Evolutionary conservation across 2,797 vertebrate genomes (phyloP).

Genomic region (Dendrocincla tyrannina): DNA sequence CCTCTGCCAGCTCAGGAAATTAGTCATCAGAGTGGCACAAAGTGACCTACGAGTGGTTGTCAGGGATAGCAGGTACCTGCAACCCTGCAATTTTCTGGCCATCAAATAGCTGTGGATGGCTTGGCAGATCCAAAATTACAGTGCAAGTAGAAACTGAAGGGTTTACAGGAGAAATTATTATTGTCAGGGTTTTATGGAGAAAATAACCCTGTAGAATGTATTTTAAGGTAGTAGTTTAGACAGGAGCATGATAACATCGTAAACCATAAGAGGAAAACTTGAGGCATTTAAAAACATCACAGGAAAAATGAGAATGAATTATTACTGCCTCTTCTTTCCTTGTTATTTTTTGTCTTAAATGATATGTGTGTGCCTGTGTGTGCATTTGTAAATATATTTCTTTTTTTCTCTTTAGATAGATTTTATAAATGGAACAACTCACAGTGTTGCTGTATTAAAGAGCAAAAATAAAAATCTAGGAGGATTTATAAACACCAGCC

Average conservation of each 20-base stretch:
- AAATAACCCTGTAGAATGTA: slow-evolving; percentile 54
- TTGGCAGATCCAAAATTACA: slow-evolving; percentile 52
- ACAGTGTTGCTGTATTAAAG: background rate
- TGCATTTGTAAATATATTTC: slow-evolving; percentile 3
- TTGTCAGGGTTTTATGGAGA: slow-evolving; percentile 56
- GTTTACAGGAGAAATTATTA: slow-evolving; percentile 59
- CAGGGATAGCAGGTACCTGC: background rate
- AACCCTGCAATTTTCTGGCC: slow-evolving; percentile 8
- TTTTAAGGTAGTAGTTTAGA: slow-evolving; percentile 59
- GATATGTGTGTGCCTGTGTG: background rate
- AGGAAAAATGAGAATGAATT: background rate
- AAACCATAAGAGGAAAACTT: slow-evolving; percentile 54
- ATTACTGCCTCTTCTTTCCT: background rate
- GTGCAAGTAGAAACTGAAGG: slow-evolving; percentile 11
- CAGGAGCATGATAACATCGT: slow-evolving; percentile 56
- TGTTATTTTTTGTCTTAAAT: slow-evolving; percentile 29
- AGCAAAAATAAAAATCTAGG: background rate
- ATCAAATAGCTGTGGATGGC: background rate
- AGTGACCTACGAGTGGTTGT: accelerated
- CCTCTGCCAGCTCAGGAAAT: background rate
- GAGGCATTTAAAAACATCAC: slow-evolving; percentile 36
- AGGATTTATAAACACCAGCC: background rate
- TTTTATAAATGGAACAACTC: background rate
- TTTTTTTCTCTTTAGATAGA: background rate
- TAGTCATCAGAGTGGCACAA: background rate